phyloP scores from a whole-genome alignment of 2,113 vertebrate species.

The Nothocercus julius region DNA sequence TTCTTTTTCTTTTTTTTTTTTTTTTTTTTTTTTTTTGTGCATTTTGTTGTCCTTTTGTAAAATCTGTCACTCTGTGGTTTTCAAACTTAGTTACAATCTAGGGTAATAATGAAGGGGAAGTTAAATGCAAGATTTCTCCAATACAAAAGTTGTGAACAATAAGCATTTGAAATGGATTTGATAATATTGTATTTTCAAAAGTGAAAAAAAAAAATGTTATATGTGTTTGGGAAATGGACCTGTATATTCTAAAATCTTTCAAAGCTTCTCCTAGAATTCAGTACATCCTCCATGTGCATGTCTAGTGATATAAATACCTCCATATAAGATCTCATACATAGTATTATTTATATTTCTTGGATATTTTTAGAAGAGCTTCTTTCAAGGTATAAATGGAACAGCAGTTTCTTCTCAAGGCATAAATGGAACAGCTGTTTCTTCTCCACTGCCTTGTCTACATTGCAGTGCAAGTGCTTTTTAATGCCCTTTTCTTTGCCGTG shows the following conservation, averaged over 20 bases:
- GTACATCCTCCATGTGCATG: not conserved
- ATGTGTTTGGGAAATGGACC: not conserved
- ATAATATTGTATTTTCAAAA: constrained; percentile 10
- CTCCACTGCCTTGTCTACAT: not conserved
- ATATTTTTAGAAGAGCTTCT: not conserved
- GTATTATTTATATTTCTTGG: not conserved
- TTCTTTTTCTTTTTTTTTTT: not conserved
- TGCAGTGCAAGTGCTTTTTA: not conserved
- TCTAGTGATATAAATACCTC: not conserved
- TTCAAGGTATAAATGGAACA: no score
- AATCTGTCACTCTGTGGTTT: not conserved
- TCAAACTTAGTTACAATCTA: not conserved
- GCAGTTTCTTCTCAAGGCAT: no score
- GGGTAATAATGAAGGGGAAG: not conserved
- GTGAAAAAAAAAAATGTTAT: not conserved
- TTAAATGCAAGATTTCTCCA: not conserved
- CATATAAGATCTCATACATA: not conserved
- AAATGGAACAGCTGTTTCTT: not conserved
- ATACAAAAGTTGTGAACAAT: not conserved
- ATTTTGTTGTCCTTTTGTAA: not conserved
- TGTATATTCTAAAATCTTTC: not conserved
- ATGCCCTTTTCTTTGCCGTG: not conserved
- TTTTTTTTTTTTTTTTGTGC: not conserved
- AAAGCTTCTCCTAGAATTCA: not conserved
- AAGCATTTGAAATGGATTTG: not conserved